Evolutionary conservation across 1,140 invertebrate genomes (phyloP).

Genomic region (Penaeus indicus): DNA sequence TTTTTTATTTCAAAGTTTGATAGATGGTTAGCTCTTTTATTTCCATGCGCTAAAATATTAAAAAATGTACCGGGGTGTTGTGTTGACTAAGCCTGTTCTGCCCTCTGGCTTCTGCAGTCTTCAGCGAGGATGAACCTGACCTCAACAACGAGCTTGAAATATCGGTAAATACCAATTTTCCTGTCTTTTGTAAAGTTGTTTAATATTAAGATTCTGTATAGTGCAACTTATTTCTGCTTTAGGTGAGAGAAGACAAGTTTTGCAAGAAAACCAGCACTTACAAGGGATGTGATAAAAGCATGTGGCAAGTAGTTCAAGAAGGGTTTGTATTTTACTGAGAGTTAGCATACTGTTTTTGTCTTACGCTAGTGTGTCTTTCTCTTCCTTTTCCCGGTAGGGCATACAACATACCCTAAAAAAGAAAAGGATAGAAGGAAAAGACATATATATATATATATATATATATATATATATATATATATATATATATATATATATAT

Average conservation of each 20-base stretch:
- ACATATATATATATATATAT: too few relatives aligned
- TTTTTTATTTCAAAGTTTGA: conserved; percentile 45
- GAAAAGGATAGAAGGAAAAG: too few relatives aligned
- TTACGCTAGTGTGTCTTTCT: background rate
- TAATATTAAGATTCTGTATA: conserved; percentile 1
- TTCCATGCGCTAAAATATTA: conserved; percentile 52
- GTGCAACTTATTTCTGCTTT: conserved; percentile 10
- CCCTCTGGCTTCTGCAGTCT: conserved; percentile 74
- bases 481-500: background rate
- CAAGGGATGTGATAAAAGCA: background rate
- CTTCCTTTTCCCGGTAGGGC: too few relatives aligned
- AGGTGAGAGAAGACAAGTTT: background rate
- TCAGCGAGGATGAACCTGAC: conserved; percentile 88
- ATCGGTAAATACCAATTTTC: conserved; percentile 75
- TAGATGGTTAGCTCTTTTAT: conserved; percentile 55
- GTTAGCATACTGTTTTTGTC: conserved; percentile 54
- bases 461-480: too few relatives aligned
- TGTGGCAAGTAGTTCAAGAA: too few relatives aligned
- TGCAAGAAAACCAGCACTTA: background rate
- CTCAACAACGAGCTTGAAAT: conserved; percentile 88
- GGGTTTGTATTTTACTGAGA: conserved; percentile 47
- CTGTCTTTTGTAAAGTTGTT: conserved; percentile 5
- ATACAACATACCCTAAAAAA: too few relatives aligned
- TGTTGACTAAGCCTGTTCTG: conserved; percentile 55
- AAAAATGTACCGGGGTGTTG: conserved; percentile 49